Base-by-base conservation (phyloP, 2,888 invertebrate genomes). In the Cheilosia soror region DNA sequence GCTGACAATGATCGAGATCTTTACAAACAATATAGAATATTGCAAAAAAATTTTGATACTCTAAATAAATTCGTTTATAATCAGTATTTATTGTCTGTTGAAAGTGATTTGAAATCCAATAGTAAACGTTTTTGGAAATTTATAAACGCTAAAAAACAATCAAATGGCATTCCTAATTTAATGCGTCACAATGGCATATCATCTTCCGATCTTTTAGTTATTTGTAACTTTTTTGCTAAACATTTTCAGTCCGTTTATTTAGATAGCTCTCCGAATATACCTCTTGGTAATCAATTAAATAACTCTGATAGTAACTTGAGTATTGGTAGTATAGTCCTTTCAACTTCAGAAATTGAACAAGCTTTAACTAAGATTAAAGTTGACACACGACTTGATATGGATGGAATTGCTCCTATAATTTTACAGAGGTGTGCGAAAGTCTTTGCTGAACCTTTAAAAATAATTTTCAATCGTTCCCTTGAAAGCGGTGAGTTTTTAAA, bases 191-290 rank as follows among this genome's bases (percentile, higher is more conserved):
- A n/a, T 15, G 27, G 27, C 27, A 25, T 13, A 2, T 11, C 15
- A 25, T 42, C 42, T 0, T 13, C 40, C 25, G 60, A 60, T 27
- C 33, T 15, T 2, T 33, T 31, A 33, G 33, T 33, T 42, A 13
- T 60, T 1, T 42, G 40, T 13, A 40, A 42, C n/a, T 27, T 60
- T 4, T 60, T 60, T 42, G 60, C 40, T 27, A n/a, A 42, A 25
- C 27, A 42, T 5, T 42, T 60, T 5, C 42, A 60, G 6, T 42
- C 13, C 5, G 7, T 40, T 40, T 60, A 42, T 42, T 27, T 44
- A 5, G 15, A 20, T 44, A 6, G 44, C 6, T 6, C 20, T 57
- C 9, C 7, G 15, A 44, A 3, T 20, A 31, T 33, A 57, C 33
- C 20, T n/a, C 57, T 9, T 33, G 7, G 3, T 33, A 9, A 7